A percentile compares a stretch with the other conserved stretches of the same genome.
Conservation (phyloP, 1,140 invertebrate genomes). For the Drosophila pallidifrons region DNA sequence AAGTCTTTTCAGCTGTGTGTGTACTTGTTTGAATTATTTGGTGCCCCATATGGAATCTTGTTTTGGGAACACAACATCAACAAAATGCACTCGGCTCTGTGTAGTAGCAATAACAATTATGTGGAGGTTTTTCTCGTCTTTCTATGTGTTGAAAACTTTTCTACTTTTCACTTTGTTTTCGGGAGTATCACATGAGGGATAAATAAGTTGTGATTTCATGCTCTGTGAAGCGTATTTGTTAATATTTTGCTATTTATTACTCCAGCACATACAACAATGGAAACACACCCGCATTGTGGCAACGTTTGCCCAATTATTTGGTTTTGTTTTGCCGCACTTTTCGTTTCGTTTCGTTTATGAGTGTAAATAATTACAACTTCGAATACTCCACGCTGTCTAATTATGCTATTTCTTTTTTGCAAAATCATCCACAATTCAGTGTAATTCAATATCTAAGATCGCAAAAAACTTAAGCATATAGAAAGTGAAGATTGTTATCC, state of each 20-base stretch:
- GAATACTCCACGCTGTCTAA: constrained; percentile 33
- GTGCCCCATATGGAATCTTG: constrained; percentile 36
- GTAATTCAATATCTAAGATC: constrained; percentile 7
- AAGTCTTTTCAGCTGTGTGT: neutral
- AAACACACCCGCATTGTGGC: constrained; percentile 55
- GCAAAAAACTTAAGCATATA: neutral
- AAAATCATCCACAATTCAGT: constrained; percentile 18
- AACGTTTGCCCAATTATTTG: constrained; percentile 54
- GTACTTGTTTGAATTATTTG: constrained; percentile 25
- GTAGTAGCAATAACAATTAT: constrained; percentile 45
- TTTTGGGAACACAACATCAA: constrained; percentile 15
- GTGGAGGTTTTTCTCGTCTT: constrained; percentile 9
- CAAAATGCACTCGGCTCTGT: constrained; percentile 17
- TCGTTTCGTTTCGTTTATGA: constrained; percentile 7
- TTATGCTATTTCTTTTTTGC: constrained; percentile 27
- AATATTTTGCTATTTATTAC: constrained; percentile 79
- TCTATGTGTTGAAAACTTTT: constrained; percentile 56
- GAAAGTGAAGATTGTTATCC: constrained; percentile 23
- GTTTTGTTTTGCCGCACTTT: constrained; percentile 34
- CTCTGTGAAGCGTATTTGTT: constrained; percentile 78
- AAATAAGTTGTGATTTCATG: constrained; percentile 79
- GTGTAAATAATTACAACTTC: constrained; percentile 26
- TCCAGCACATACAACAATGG: constrained; percentile 47
- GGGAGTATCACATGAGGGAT: constrained; percentile 1
- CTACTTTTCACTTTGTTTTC: constrained; percentile 62